A percentile compares a stretch with the other conserved stretches of the same genome.
phyloP scores from a whole-genome alignment of 2,797 vertebrate species.

The Diglossa cyanea region DNA sequence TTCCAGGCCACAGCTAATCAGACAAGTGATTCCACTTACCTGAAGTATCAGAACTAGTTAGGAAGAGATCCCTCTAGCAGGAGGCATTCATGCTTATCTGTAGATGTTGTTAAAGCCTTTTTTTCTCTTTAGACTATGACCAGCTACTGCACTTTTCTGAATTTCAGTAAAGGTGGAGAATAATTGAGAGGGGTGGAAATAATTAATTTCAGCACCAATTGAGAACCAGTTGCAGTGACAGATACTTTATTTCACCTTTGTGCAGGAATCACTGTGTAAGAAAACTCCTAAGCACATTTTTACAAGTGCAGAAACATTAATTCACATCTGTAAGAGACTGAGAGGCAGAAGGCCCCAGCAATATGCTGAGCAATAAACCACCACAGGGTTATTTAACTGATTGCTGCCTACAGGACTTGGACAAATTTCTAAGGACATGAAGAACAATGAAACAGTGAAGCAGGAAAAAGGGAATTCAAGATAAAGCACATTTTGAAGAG shows the following conservation, averaged over 20 bases:
- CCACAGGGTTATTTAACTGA: neutral
- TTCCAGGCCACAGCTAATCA: slow-evolving; percentile 1
- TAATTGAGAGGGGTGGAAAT: neutral
- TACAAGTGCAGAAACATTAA: neutral
- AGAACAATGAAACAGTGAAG: neutral
- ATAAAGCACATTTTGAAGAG: slow-evolving; percentile 1
- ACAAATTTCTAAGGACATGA: neutral
- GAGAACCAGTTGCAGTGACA: neutral
- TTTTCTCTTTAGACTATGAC: neutral
- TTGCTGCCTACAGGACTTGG: neutral
- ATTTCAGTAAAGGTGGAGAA: neutral
- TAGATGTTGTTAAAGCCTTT: neutral
- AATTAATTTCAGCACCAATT: neutral
- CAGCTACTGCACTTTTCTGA: neutral
- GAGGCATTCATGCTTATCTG: slow-evolving; percentile 6
- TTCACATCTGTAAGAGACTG: neutral
- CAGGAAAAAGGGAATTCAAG: neutral
- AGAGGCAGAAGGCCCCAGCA: neutral
- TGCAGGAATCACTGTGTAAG: neutral
- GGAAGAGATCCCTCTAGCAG: neutral
- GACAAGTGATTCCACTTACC: slow-evolving; percentile 14
- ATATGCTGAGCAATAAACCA: neutral
- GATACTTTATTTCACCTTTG: neutral
- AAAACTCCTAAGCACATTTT: neutral
- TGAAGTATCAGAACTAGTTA: slow-evolving; percentile 1